Conservation (phyloP, 2,113 vertebrate genomes). For the Chaetura pelagica region DNA sequence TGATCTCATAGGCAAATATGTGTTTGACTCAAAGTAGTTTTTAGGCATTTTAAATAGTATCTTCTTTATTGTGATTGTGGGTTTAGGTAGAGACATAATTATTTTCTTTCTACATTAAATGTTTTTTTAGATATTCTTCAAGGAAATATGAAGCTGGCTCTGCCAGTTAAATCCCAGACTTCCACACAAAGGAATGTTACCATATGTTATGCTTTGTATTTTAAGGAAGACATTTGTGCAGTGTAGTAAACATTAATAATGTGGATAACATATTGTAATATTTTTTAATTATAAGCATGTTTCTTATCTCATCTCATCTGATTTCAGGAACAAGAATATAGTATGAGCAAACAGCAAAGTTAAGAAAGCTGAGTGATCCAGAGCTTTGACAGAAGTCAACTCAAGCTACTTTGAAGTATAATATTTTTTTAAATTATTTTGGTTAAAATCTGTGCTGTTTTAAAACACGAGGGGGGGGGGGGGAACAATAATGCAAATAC, state of each 20-base stretch:
- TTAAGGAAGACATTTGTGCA: neutral
- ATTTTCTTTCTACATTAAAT: neutral
- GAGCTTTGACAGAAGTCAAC: neutral
- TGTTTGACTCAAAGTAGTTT: neutral
- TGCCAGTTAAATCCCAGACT: neutral
- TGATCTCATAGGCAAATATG: conserved; percentile 10
- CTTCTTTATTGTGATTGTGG: neutral
- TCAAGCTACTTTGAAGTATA: neutral
- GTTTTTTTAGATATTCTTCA: neutral
- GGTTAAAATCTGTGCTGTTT: neutral
- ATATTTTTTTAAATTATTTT: neutral
- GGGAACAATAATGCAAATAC: neutral
- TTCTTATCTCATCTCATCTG: neutral
- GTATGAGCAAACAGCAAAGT: neutral
- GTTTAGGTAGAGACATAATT: neutral
- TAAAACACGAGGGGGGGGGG: neutral
- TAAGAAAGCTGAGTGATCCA: neutral
- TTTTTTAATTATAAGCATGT: neutral
- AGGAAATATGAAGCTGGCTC: neutral
- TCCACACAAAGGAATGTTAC: neutral
- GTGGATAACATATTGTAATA: neutral
- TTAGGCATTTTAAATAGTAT: neutral
- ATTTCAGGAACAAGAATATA: neutral
- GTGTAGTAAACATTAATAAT: neutral
- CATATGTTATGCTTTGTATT: neutral